phyloP scores from a whole-genome alignment of 1,140 invertebrate genomes.

The Tetramorium alpestre region DNA sequence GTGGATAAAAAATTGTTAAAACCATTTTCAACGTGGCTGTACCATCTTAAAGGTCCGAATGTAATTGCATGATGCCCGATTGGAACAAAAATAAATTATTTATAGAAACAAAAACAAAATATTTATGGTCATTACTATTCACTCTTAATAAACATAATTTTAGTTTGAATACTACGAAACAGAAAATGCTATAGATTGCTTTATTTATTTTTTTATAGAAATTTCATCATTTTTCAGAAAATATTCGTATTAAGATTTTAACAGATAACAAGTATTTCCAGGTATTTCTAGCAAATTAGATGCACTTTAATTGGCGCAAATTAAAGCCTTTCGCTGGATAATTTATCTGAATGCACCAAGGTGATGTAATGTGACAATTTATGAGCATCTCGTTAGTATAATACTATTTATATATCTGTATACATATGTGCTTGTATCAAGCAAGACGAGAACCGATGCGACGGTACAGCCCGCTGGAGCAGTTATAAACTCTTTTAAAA shows the following conservation, averaged over 20 bases:
- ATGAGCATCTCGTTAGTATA: neutral
- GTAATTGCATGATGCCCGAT: neutral
- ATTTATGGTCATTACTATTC: neutral
- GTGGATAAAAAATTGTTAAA: slow-evolving; percentile 83
- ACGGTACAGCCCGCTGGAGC: slow-evolving; percentile 73
- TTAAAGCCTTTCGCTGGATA: neutral
- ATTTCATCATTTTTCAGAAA: neutral
- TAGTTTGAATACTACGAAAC: neutral
- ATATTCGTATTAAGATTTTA: neutral
- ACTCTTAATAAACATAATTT: slow-evolving; percentile 1
- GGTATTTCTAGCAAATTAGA: neutral
- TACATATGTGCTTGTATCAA: neutral
- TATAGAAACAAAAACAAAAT: neutral
- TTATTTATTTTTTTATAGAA: neutral
- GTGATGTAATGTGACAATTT: neutral
- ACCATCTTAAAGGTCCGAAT: slow-evolving; percentile 40
- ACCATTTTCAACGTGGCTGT: slow-evolving; percentile 72
- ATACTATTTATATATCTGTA: neutral
- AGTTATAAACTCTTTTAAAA: slow-evolving; percentile 83
- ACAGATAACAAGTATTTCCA: neutral
- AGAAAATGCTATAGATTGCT: neutral
- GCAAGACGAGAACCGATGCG: slow-evolving; percentile 36
- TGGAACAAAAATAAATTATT: slow-evolving; percentile 1
- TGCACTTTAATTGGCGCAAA: neutral
- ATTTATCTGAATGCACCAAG: neutral